Base-by-base conservation (phyloP, 2,797 vertebrate species). In the Leptoclinus maculatus region DNA sequence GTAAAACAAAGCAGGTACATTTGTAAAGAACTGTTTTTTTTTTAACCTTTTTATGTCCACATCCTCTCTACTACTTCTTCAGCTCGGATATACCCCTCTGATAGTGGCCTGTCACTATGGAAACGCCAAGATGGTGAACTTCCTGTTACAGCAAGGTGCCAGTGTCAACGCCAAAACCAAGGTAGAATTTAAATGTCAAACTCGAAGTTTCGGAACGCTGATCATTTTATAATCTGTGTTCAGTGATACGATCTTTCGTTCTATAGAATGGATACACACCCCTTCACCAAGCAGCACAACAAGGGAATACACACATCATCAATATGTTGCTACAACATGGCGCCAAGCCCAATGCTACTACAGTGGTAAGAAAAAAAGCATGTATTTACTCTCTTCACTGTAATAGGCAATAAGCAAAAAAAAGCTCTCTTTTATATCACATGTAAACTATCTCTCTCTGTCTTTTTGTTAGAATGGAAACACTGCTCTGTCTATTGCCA, bases 61-160 rank as follows among this genome's bases (percentile, higher is more conserved):
- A n/a, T 51, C 54, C 21, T 76, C 27, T 64, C 7, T 32, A 60
- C 36, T 49, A 32, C 43, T 32, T 4, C 76, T 27, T 66, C 93
- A 99, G 98, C 97, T 98, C 1, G 98, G 98, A 23, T 99, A 99
- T 74, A 99, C 97, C 1, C 96, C 98, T 90, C 94, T 99, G 59
- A 99, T 99, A 72, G 97, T 99, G 84, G 97, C 98, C n/a, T 99
- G 98, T 85, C 98, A 99, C 76, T 98, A 99, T 85, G 98, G 98
- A 76, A 99, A 99, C 79, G 96, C 96, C 62, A 99, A 99, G 92
- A 97, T 98, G 94, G 98, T 99, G 79, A 99, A 97, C 12, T 97
- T 98, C 85, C 95, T 99, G 66, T 89, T 99, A 90, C 96, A 98
- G 76, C 97, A 97, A 72, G 96, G 97, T 23, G 96, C 97, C 82